These are phyloP conservation scores for Anoura caudifer DNA, from an alignment of 2,113 vertebrate species.

Conservation along the genomic window DNA sequence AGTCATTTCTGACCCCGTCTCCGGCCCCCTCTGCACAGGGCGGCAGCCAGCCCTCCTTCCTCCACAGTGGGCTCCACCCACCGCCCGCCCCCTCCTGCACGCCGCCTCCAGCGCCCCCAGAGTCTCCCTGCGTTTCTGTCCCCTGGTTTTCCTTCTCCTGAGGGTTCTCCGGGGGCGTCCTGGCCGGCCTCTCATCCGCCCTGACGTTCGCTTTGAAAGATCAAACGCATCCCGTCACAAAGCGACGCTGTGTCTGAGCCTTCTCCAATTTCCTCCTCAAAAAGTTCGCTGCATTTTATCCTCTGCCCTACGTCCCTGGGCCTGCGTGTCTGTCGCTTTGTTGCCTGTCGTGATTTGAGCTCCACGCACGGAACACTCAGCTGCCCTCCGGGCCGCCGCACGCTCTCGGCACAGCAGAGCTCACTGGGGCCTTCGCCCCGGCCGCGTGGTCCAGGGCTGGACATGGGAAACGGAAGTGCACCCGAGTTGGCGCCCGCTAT, in stretches of 20 bases:
- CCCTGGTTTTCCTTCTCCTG: not conserved
- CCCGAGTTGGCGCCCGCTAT: not conserved
- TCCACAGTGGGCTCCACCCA: accelerated
- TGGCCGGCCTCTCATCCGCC: not conserved
- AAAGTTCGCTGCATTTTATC: not conserved
- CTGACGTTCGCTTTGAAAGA: not conserved
- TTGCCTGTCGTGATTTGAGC: not conserved
- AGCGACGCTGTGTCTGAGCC: not conserved
- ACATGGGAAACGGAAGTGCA: not conserved
- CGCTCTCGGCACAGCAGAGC: not conserved
- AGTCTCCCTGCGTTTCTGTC: not conserved
- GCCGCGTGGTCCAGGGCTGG: not conserved
- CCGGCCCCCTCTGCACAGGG: not conserved
- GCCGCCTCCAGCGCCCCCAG: not conserved
- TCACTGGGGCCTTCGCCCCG: not conserved
- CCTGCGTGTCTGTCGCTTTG: not conserved
- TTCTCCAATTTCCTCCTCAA: not conserved
- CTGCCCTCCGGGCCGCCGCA: not conserved
- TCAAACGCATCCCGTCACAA: not conserved
- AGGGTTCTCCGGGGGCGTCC: too few species aligned
- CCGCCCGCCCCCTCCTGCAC: not conserved
- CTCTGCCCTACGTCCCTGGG: not conserved
- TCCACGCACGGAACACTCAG: not conserved
- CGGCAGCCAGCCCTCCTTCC: not conserved
- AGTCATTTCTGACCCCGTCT: not conserved